A percentile compares a stretch with the other conserved stretches of the same genome.
phyloP scores from a whole-genome alignment of 2,888 invertebrate species.

The Drosophila eohydei region DNA sequence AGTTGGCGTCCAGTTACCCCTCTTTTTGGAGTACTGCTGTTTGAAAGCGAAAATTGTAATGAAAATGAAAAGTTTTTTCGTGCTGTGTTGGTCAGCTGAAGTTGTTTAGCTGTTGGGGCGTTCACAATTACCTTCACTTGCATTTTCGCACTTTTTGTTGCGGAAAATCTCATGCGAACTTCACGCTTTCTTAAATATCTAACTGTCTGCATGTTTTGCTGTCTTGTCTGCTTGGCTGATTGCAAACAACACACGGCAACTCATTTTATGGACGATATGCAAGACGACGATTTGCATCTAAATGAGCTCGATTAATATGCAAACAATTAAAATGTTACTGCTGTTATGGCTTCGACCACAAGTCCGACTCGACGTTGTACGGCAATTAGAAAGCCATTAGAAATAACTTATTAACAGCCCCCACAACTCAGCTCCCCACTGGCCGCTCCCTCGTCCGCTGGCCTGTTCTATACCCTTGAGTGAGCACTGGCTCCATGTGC shows the following conservation, averaged over 20 bases:
- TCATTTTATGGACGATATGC: conserved; percentile 7
- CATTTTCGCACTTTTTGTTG: conserved; percentile 67
- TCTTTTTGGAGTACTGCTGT: conserved; percentile 4
- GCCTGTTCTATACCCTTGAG: background rate
- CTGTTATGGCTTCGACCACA: conserved; percentile 52
- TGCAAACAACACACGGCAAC: background rate
- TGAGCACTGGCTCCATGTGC: background rate
- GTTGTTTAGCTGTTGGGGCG: conserved; percentile 18
- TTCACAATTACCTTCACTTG: conserved; percentile 53
- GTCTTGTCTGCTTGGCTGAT: conserved; percentile 29
- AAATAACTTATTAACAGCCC: conserved; percentile 71
- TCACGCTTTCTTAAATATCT: conserved; percentile 67
- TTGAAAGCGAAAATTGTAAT: conserved; percentile 64
- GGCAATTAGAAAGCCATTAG: conserved; percentile 80
- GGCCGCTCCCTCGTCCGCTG: background rate
- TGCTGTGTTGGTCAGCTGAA: conserved; percentile 37
- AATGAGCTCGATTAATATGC: conserved; percentile 67
- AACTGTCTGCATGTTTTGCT: conserved; percentile 10
- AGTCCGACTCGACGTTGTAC: conserved; percentile 30
- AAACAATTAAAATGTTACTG: conserved; percentile 73
- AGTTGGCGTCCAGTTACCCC: background rate
- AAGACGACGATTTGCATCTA: conserved; percentile 69
- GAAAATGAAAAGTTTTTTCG: conserved; percentile 48
- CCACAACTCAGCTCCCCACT: conserved; percentile 4
- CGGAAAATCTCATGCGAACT: conserved; percentile 64